Base-by-base conservation (phyloP, 53 echinoderm and acorn worm genomes). In the Crossaster papposus region DNA sequence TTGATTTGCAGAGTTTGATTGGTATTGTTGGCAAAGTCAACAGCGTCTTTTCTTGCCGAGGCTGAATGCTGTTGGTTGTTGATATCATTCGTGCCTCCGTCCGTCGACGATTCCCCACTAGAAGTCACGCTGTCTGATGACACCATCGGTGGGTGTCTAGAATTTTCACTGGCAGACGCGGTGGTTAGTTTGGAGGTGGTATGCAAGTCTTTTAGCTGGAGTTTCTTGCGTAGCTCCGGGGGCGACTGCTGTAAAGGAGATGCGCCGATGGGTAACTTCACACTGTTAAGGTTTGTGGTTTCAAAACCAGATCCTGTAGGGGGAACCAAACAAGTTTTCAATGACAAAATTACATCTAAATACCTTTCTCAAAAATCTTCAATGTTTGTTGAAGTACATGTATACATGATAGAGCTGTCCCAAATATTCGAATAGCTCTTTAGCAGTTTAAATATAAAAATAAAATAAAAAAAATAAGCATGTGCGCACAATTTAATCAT, bases 41-140 rank as follows among this genome's bases (percentile, higher is more conserved):
- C 34, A 64, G 33, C 22, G n/a, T 81, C 81, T 11, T 18, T 64
- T 34, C 55, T 81, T 34, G 14, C 81, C 4, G 33, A 44, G 44
- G 44, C 44, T 44, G 44, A 5, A 44, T 38, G n/a, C 14, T 36
- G 37, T 68, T 65, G 65, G 28, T 72, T 72, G 72, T 72, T 8
- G 14, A 84, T 22, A 30, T 84, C 84, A 8, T 72, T 84, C 32
- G 31, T 52, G 32, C 77, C 82, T 55, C 82, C 83, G 23, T 90
- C 90, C 17, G 82, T 29, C 6, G 90, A 83, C 9, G 83, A 83
- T 29, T 90, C 90, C 51, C 83, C 83, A 76, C 83, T 83, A 51
- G 90, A 90, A 24, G 82, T 90, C 11, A 90, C 44, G 13, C 90
- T 90, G 36, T 90, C 90, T 30, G 83, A 82, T 4, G 90, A 90